Evolutionary conservation across 1,140 invertebrate genomes (phyloP).

Genomic region (Lepidurus arcticus): DNA sequence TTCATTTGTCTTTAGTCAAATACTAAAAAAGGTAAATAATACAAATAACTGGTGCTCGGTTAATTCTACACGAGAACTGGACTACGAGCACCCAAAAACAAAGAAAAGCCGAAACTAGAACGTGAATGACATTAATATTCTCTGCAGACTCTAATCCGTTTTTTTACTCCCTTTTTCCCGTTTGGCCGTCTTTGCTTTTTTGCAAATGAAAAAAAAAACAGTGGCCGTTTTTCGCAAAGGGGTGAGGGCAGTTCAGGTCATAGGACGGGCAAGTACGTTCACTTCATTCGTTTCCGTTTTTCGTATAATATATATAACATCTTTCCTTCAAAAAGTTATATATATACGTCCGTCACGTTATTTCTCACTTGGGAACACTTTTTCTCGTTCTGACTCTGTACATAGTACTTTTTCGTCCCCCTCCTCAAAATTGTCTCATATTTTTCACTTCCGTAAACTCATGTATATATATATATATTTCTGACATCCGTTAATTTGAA

Average conservation of each 20-base stretch:
- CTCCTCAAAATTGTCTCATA: background rate
- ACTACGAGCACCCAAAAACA: background rate
- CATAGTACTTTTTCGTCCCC: background rate
- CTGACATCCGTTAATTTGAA: background rate
- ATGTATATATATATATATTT: background rate
- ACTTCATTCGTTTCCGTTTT: conserved; percentile 26
- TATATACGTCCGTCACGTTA: background rate
- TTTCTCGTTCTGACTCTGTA: background rate
- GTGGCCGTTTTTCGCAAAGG: conserved; percentile 69
- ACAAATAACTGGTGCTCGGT: background rate
- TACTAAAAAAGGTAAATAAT: background rate
- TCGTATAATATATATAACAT: background rate
- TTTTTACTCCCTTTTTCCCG: background rate
- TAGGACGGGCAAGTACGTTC: conserved; percentile 93
- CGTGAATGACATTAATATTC: conserved; percentile 23
- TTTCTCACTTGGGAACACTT: conserved; percentile 2
- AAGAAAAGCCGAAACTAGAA: background rate
- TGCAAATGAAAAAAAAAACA: conserved; percentile 26
- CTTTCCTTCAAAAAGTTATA: background rate
- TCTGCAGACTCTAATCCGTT: background rate
- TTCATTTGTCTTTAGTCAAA: conserved; percentile 14
- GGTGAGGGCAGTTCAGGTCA: conserved; percentile 95
- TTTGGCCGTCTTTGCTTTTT: conserved; percentile 25
- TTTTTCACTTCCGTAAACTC: background rate
- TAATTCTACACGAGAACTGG: background rate